Evolutionary conservation across 2,113 vertebrate genomes (phyloP).

Genomic region (human): DNA sequence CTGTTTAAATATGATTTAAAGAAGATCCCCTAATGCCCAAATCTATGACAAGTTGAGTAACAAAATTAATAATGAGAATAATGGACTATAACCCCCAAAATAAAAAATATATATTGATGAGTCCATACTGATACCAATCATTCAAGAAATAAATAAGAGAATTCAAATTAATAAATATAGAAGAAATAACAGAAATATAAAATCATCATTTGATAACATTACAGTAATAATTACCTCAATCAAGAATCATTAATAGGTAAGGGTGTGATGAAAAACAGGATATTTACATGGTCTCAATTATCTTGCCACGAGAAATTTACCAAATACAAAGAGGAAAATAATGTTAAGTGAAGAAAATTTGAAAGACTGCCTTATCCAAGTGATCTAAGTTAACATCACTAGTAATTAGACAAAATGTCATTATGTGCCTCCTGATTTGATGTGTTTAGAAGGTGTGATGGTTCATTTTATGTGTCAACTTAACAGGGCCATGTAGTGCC

Average conservation of each 20-base stretch:
- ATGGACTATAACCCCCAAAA: not conserved
- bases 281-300: not conserved
- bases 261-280: not conserved
- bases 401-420: not conserved
- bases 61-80: slow-evolving; percentile 1
- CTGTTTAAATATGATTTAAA: not conserved
- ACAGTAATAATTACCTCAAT: not conserved
- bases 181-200: not conserved
- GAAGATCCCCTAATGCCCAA: not conserved
- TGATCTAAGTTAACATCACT: not conserved
- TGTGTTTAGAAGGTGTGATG: not conserved
- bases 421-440: not conserved
- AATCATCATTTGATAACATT: not conserved
- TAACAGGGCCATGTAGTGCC: not conserved
- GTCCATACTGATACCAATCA: not conserved
- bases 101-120: not conserved
- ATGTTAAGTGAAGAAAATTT: not conserved
- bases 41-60: not conserved
- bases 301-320: not conserved
- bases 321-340: not conserved
- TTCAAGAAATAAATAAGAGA: not conserved
- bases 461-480: not conserved
- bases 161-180: not conserved
- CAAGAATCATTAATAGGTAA: not conserved
- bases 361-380: not conserved